These are phyloP conservation scores for Heloderma charlesbogerti DNA, from an alignment of 2,113 vertebrate genomes.

Conservation along the genomic window DNA sequence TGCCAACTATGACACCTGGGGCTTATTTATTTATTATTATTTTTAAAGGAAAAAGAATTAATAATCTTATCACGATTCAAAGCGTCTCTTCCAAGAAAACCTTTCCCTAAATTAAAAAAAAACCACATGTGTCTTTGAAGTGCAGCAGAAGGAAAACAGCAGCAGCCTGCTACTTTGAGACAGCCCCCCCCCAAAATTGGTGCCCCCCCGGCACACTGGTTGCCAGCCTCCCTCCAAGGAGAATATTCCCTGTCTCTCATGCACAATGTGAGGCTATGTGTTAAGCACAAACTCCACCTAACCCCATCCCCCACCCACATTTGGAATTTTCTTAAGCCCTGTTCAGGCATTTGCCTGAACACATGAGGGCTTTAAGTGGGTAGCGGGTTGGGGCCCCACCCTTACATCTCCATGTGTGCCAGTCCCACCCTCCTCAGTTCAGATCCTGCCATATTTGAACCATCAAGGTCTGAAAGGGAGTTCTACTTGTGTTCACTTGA, in stretches of 20 bases:
- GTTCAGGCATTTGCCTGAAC: too few relatives aligned
- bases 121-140: slow-evolving; percentile 5
- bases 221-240: neutral
- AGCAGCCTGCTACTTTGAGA: neutral
- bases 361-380: too few relatives aligned
- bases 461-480: too few relatives aligned
- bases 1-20: slow-evolving; percentile 18
- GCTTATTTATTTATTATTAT: slow-evolving; percentile 54
- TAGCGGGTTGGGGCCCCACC: too few relatives aligned
- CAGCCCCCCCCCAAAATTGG: neutral
- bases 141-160: neutral
- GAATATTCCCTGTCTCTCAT: neutral
- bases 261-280: neutral
- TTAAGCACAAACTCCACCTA: neutral
- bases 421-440: too few relatives aligned
- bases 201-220: neutral
- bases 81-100: slow-evolving; percentile 11
- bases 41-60: slow-evolving; percentile 31
- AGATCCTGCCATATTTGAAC: too few relatives aligned
- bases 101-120: slow-evolving; percentile 21
- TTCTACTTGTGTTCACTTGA: too few relatives aligned
- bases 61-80: neutral
- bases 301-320: neutral
- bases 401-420: too few relatives aligned
- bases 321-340: neutral